A percentile compares a stretch with the other conserved stretches of the same genome.
These are phyloP conservation scores for Eudyptes chrysolophus DNA, from an alignment of 2,113 vertebrate species.

Conservation along the genomic window DNA sequence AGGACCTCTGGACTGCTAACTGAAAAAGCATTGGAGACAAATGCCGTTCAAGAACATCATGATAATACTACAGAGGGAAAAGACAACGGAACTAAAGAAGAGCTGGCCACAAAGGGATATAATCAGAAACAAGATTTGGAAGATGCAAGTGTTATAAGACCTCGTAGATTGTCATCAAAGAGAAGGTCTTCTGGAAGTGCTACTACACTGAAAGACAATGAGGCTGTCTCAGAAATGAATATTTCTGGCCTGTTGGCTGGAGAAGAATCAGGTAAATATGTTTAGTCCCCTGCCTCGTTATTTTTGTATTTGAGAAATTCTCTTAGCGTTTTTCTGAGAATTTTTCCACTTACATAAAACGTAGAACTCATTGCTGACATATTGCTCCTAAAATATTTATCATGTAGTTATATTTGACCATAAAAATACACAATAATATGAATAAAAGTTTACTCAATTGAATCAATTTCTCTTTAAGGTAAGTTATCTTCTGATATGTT, in stretches of 20 bases:
- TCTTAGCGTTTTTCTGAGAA: background rate
- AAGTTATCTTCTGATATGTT: background rate
- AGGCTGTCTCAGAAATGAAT: background rate
- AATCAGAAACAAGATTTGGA: background rate
- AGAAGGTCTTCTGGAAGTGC: background rate
- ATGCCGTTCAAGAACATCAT: fast-evolving
- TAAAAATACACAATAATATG: background rate
- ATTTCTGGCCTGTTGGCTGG: background rate
- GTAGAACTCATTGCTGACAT: fast-evolving
- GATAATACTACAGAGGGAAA: fast-evolving
- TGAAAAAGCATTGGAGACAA: background rate
- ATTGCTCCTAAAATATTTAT: background rate
- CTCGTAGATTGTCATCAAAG: constrained; percentile 38
- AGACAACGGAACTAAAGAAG: background rate
- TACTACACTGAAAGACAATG: background rate
- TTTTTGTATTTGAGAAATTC: background rate
- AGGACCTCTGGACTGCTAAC: background rate
- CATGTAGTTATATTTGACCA: background rate
- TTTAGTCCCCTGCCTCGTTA: background rate
- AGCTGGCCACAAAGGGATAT: fast-evolving
- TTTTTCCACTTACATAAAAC: background rate
- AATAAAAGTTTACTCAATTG: background rate
- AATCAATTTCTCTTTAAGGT: background rate
- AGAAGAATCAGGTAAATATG: constrained; percentile 13
- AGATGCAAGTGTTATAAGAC: background rate